Evolutionary conservation across 2,888 invertebrate genomes (phyloP), one percentile per base, ranked within the genome.

Genomic region (Cataglyphis cursor): DNA sequence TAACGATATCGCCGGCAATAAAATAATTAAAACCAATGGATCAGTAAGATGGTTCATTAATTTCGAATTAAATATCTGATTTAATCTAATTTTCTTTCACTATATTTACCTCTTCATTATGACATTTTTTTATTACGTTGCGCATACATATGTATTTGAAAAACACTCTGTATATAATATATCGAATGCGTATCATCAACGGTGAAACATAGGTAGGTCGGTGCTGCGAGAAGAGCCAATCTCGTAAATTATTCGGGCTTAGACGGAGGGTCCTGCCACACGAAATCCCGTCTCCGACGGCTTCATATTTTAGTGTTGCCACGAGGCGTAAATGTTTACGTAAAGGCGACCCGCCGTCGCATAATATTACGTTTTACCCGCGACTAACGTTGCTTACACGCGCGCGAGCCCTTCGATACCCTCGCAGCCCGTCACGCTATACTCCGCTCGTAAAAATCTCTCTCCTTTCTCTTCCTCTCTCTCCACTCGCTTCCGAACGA

Each of bases 231-330:
- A 51, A 24, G 83, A 41, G 70, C 1, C 44, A 54, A 74, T 61
- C 81, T 86, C 91, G 68, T 91, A 91, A 91, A 91, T 91, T 70
- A 76, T 41, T 89, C 64, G 65, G 81, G 73, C 85, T 81, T 70
- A 86, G 84, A 83, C 73, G 70, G 21, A 8, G 48, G 48, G 48
- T 51, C n/a, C 48, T 18, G n/a, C n/a, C 48, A 51, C 48, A 18
- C 48, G 59, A 15, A 59, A 75, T 57, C 84, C 24, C 64, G 51
- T 75, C 64, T 51, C 73, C 81, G 76, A 84, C 75, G 68, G 85
- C 81, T 88, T 89, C 81, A 86, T 83, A 88, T 85, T 89, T 87
- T 84, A 83, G 59, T 78, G 84, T 66, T 76, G 87, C 70, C 80
- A 65, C 59, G 65, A 81, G 76, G 76, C 81, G 80, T 89, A 84